Evolutionary conservation across 2,888 invertebrate genomes (phyloP).

Genomic region (Synergus japonicus): DNA sequence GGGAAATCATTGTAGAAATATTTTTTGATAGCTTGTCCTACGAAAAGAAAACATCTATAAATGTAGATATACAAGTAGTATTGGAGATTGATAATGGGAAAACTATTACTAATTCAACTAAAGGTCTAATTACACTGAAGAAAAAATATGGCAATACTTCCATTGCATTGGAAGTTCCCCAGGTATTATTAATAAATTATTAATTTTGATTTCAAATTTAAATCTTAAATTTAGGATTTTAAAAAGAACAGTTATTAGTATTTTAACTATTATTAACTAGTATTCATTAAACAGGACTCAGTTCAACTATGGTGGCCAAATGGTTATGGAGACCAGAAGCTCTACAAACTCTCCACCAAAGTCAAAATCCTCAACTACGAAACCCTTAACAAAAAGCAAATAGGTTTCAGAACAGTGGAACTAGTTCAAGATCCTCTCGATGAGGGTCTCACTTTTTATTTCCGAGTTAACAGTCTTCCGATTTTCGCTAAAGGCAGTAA

Average conservation of each 20-base stretch:
- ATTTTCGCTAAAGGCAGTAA: conserved; percentile 98
- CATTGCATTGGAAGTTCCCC: conserved; percentile 58
- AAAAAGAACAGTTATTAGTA: no score
- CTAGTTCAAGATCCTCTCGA: conserved; percentile 86
- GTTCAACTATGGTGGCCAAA: conserved; percentile 96
- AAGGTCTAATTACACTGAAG: conserved; percentile 36
- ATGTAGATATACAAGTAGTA: conserved; percentile 48
- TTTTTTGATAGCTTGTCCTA: conserved; percentile 73
- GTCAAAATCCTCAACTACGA: conserved; percentile 73
- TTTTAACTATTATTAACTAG: background rate
- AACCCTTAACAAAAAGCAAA: conserved; percentile 75
- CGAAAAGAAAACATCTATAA: conserved; percentile 30
- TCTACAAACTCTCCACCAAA: conserved; percentile 84
- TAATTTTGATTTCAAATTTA: background rate
- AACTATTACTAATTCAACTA: conserved; percentile 44
- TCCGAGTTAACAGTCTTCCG: conserved; percentile 89
- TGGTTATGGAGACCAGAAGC: conserved; percentile 88
- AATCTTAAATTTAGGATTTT: background rate
- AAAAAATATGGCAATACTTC: conserved; percentile 46
- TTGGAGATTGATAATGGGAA: conserved; percentile 51
- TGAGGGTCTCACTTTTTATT: conserved; percentile 89
- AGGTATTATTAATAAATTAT: conserved; percentile 55
- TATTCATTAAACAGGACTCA: conserved; percentile 71
- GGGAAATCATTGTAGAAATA: conserved; percentile 77
- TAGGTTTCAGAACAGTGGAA: conserved; percentile 93